Conservation (phyloP, 1,140 invertebrate genomes). For the Oryzaephilus surinamensis region DNA sequence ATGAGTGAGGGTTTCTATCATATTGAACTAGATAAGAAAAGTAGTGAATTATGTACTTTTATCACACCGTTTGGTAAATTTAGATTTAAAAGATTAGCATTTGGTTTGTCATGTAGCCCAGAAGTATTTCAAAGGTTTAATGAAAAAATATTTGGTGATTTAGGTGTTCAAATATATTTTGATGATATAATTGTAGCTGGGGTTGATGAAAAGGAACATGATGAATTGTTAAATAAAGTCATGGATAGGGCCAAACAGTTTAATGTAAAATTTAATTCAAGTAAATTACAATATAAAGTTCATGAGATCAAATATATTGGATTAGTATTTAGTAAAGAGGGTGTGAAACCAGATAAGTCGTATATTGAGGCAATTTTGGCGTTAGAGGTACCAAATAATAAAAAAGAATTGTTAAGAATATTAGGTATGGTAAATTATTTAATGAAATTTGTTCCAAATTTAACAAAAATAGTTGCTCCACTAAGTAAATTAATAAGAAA, state of each 20-base stretch:
- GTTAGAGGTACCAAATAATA: constrained; percentile 13
- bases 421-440: constrained; percentile 17
- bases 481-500: constrained; percentile 7
- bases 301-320: constrained; percentile 12
- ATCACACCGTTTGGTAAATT: no score
- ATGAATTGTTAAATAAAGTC: constrained; percentile 9
- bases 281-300: constrained; percentile 15
- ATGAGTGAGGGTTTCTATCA: no score
- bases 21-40: no score
- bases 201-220: constrained; percentile 12
- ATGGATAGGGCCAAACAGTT: constrained; percentile 7
- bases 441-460: constrained; percentile 12
- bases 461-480: constrained; percentile 8
- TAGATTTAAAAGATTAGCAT: no score
- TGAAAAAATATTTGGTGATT: no score
- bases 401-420: constrained; percentile 16
- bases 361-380: no score
- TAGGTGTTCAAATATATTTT: no score
- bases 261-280: constrained; percentile 14
- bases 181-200: constrained; percentile 14
- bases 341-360: constrained; percentile 10
- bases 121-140: no score
- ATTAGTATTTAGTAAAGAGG: constrained; percentile 11
- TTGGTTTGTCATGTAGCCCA: no score
- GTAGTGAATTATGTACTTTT: no score